phyloP scores from a whole-genome alignment of 2,113 vertebrate genomes.

The Labrus mixtus region DNA sequence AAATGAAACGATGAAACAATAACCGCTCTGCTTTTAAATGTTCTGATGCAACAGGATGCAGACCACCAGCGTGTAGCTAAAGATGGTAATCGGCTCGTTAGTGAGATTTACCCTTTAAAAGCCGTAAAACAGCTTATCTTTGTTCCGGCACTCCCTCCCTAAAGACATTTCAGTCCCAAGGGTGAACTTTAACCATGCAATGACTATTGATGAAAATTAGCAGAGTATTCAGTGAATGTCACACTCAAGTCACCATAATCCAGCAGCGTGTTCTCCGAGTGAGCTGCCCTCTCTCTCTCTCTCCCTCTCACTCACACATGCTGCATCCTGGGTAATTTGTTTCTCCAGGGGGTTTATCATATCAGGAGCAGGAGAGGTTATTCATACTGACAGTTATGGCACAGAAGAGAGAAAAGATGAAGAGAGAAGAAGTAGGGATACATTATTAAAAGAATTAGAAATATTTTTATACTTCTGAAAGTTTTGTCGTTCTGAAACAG shows the following conservation, averaged over 20 bases:
- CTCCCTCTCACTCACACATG: too few species aligned
- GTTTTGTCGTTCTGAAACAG: background rate
- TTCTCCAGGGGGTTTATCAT: conserved; percentile 68
- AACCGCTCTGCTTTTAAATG: too few species aligned
- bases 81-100: background rate
- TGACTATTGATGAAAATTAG: conserved; percentile 39
- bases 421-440: background rate
- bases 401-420: conserved; percentile 3
- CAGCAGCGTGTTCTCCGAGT: conserved; percentile 55
- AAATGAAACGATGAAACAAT: too few species aligned
- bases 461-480: background rate
- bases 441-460: background rate
- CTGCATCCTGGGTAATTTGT: conserved; percentile 79
- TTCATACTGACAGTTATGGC: conserved; percentile 68
- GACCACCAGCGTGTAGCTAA: background rate
- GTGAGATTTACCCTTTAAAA: background rate
- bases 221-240: conserved; percentile 50
- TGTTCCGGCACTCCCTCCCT: conserved; percentile 6
- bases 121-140: background rate
- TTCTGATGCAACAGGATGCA: background rate
- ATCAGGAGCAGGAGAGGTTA: conserved; percentile 69
- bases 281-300: conserved; percentile 25
- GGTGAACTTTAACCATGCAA: conserved; percentile 25
- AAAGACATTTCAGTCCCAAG: conserved; percentile 15
- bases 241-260: conserved; percentile 53